phyloP scores from a whole-genome alignment of 1,140 invertebrate species.

The Cotesia glomerata region DNA sequence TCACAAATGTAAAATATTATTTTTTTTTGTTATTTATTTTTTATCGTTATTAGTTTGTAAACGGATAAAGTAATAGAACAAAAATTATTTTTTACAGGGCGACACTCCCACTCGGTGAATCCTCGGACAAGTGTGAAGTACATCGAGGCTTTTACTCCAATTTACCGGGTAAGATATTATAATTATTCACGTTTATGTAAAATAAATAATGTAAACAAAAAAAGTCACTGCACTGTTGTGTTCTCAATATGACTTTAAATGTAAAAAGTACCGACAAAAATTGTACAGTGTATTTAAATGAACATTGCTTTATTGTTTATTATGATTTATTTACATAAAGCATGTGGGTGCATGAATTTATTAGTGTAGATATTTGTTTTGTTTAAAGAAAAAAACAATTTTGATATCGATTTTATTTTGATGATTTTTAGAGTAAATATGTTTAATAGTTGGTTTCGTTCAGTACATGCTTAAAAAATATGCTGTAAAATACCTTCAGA shows the following conservation, averaged over 20 bases:
- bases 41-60: too few relatives aligned
- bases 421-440: too few relatives aligned
- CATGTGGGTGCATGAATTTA: constrained; percentile 13
- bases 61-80: neutral
- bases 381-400: neutral
- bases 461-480: too few relatives aligned
- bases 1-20: too few relatives aligned
- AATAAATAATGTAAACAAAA: neutral
- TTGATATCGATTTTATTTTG: neutral
- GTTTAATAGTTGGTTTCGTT: too few relatives aligned
- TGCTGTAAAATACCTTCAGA: too few relatives aligned
- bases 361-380: neutral
- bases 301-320: too few relatives aligned
- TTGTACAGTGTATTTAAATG: neutral
- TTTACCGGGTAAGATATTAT: constrained; percentile 54
- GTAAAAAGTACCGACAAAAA: neutral
- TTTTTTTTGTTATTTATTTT: too few relatives aligned
- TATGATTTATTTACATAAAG: neutral
- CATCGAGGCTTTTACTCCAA: constrained; percentile 58
- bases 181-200: neutral
- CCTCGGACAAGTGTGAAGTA: constrained; percentile 63
- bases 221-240: neutral
- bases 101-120: constrained; percentile 77
- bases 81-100: constrained; percentile 67
- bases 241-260: neutral